Evolutionary conservation across 1,140 invertebrate species (phyloP).

Genomic region (Lepidotrigona ventralis): DNA sequence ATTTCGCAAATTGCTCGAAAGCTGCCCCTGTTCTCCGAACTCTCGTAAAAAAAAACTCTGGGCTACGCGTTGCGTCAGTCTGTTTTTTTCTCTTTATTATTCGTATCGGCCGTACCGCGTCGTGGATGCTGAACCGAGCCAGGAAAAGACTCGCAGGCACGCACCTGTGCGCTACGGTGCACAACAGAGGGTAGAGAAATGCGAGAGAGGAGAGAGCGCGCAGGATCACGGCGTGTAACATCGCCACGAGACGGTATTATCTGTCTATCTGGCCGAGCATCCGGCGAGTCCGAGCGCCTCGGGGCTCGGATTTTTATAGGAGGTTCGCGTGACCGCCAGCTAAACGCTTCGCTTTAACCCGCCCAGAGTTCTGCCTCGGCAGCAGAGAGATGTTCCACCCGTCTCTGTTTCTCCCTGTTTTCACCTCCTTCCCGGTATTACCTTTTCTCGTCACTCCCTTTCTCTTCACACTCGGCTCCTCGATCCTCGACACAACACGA

Average conservation of each 20-base stretch:
- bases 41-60: conserved; percentile 52
- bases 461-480: conserved; percentile 1
- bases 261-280: conserved; percentile 62
- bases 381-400: neutral
- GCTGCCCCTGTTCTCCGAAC: conserved; percentile 53
- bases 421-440: conserved; percentile 12
- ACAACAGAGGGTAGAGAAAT: conserved; percentile 21
- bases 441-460: conserved; percentile 6
- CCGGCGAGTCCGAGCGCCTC: conserved; percentile 52
- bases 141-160: conserved; percentile 55
- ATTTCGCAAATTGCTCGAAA: conserved; percentile 18
- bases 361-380: conserved; percentile 46
- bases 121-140: conserved; percentile 3
- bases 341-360: conserved; percentile 71
- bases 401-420: conserved; percentile 37
- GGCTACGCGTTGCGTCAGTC: neutral
- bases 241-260: conserved; percentile 59
- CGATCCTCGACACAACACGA: neutral
- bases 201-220: neutral
- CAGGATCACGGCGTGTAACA: conserved; percentile 22
- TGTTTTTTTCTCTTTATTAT: neutral
- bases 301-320: conserved; percentile 68
- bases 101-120: conserved; percentile 9
- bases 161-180: conserved; percentile 64
- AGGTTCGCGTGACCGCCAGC: conserved; percentile 71